Base-by-base conservation (phyloP, 2,888 invertebrate species). In the Scrobipalpa atriplicella region DNA sequence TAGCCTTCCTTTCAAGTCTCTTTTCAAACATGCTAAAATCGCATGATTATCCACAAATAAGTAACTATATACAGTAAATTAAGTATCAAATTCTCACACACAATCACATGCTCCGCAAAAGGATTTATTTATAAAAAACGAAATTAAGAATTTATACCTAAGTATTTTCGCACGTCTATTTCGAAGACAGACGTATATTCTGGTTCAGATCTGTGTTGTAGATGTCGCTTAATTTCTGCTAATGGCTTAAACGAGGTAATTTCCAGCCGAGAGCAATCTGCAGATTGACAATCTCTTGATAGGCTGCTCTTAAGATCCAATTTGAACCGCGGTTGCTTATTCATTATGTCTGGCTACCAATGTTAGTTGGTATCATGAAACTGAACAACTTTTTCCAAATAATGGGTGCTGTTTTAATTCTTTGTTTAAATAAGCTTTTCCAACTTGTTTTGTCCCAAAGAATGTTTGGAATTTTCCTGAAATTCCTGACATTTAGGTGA, bases 151-250 rank as follows among this genome's bases (percentile, higher is more conserved):
- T 41, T 41, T 8, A 10, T 41, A 41, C 11, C 5, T 10, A 13
- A 11, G 13, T 13, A 43, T 43, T 43, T 43, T 9, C 10, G 13
- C 3, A 1, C 2, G 2, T 11, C 43, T 13, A 11, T 43, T 3
- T 13, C 3, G 43, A 13, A 13, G 43, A n/a, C n/a, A 8, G 10
- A 1, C 41, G 2, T 13, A 3, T 11, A 10, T 43, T 52, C 11
- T 10, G 29, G 13, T 2, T 3, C 11, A 11, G 29, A 54, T 10
- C 18, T 21, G 5, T 21, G 58, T 0, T 58, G 19, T 29, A 62
- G 47, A 21, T 47, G 62, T 47, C 47, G n/a, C 29, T 41, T 47
- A 47, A 62, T 62, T 43, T 29, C 39, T n/a, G 62, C 29, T 62
- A 47, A 62, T 47, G 47, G 62, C n/a, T 13, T 47, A 47, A 21